phyloP scores from a whole-genome alignment of 53 echinoderm and acorn worm genomes.

The Astropecten irregularis region DNA sequence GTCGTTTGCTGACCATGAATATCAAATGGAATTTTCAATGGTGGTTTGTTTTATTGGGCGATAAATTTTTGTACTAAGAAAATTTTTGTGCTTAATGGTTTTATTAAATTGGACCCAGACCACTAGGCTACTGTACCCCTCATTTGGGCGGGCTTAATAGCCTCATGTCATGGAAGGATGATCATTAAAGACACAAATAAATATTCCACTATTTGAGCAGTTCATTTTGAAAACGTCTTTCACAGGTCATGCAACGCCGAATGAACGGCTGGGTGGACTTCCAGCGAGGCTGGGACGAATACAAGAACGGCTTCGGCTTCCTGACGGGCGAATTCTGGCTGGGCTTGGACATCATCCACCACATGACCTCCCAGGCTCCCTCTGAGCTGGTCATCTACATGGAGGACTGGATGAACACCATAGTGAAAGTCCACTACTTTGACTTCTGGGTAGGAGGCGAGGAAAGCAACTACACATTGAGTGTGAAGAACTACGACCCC shows the following conservation, averaged over 20 bases:
- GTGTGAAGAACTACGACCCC: slow-evolving; percentile 40
- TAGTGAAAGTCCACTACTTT: slow-evolving; percentile 43
- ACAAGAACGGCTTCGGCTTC: slow-evolving; percentile 70
- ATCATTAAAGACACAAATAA: too few relatives aligned
- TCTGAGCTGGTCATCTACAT: slow-evolving; percentile 68
- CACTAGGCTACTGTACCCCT: too few relatives aligned
- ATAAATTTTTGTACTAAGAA: too few relatives aligned
- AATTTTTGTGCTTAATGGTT: too few relatives aligned
- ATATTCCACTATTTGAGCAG: too few relatives aligned
- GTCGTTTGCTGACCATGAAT: too few relatives aligned
- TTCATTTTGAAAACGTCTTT: too few relatives aligned
- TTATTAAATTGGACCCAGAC: too few relatives aligned
- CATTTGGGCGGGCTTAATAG: too few relatives aligned
- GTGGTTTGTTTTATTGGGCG: too few relatives aligned
- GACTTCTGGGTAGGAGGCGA: slow-evolving; percentile 65
- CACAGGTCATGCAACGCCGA: slow-evolving; percentile 70
- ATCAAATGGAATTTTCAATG: too few relatives aligned
- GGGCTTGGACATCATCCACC: slow-evolving; percentile 69
- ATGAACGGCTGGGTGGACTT: slow-evolving; percentile 72
- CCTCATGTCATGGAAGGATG: too few relatives aligned
- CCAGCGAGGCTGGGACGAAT: slow-evolving; percentile 69
- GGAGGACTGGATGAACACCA: slow-evolving; percentile 62
- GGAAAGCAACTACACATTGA: slow-evolving; percentile 61
- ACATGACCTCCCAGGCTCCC: slow-evolving; percentile 50
- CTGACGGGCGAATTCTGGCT: slow-evolving; percentile 77